phyloP scores from a whole-genome alignment of 1,140 invertebrate genomes.

The Ctenoplectra terminalis region DNA sequence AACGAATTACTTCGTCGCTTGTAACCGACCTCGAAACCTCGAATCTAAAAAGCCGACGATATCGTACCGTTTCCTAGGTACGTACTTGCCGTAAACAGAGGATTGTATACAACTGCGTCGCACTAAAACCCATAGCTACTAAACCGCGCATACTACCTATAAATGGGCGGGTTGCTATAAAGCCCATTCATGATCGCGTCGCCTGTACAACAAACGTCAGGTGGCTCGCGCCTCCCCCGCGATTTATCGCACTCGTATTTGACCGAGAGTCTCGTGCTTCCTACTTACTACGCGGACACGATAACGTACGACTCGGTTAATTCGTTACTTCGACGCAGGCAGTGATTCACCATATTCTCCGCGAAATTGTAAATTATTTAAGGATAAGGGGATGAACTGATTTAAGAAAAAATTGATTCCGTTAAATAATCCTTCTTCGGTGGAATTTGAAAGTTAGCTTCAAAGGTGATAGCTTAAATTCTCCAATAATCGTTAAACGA shows the following conservation, averaged over 20 bases:
- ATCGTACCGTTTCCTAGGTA: slow-evolving; percentile 58
- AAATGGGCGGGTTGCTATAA: slow-evolving; percentile 73
- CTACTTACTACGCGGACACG: slow-evolving; percentile 37
- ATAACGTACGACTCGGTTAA: slow-evolving; percentile 13
- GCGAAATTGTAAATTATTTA: no score
- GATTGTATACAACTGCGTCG: slow-evolving; percentile 68
- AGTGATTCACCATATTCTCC: no score
- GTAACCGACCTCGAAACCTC: slow-evolving; percentile 35
- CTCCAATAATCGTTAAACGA: no score
- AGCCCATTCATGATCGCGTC: slow-evolving; percentile 77
- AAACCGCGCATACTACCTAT: slow-evolving; percentile 72
- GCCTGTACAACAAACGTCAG: slow-evolving; percentile 67
- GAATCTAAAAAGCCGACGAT: slow-evolving; percentile 53
- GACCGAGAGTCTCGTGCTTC: slow-evolving; percentile 43
- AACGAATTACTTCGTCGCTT: slow-evolving; percentile 24
- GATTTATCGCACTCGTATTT: slow-evolving; percentile 65
- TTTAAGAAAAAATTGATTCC: no score
- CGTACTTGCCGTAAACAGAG: slow-evolving; percentile 66
- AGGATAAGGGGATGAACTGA: no score
- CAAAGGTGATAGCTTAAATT: no score
- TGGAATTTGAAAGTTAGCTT: no score
- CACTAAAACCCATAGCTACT: slow-evolving; percentile 71
- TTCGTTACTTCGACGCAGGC: neutral
- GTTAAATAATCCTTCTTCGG: no score
- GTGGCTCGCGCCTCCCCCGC: slow-evolving; percentile 67